phyloP scores from a whole-genome alignment of 2,797 vertebrate species.

The Poeciliopsis presidionis region DNA sequence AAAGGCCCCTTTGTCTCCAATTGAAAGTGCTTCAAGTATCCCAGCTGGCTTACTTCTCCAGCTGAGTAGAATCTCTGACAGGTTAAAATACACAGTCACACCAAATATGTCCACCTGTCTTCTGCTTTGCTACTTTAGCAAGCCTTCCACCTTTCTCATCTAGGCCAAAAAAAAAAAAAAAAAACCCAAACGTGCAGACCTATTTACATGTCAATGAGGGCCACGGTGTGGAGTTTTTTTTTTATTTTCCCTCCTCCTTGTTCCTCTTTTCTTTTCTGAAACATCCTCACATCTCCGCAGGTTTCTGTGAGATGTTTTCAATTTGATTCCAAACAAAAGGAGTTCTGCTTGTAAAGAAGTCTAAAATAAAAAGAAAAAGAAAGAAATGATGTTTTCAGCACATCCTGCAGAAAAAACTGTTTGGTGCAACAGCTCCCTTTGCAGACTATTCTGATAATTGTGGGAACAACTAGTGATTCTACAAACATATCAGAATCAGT shows the following conservation, averaged over 20 bases:
- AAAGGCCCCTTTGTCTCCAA: slow-evolving; percentile 38
- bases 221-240: slow-evolving; percentile 34
- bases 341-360: neutral
- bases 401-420: neutral
- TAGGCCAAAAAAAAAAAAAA: slow-evolving; percentile 58
- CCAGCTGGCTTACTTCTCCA: slow-evolving; percentile 20
- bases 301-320: slow-evolving; percentile 17
- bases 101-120: slow-evolving; percentile 29
- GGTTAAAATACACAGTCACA: slow-evolving; percentile 11
- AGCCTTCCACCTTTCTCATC: slow-evolving; percentile 57
- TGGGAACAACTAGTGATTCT: neutral
- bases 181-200: slow-evolving; percentile 47
- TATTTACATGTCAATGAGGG: slow-evolving; percentile 77
- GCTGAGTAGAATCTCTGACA: slow-evolving; percentile 14
- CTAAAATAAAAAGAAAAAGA: neutral
- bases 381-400: neutral
- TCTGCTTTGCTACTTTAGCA: slow-evolving; percentile 41
- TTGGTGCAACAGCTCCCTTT: too few relatives aligned
- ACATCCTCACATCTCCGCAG: slow-evolving; percentile 18
- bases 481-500: neutral
- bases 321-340: slow-evolving; percentile 14
- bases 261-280: slow-evolving; percentile 11
- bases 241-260: slow-evolving; percentile 2
- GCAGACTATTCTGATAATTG: neutral
- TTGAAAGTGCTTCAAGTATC: slow-evolving; percentile 20